phyloP scores from a whole-genome alignment of 2,113 vertebrate genomes.

The Limanda limanda region DNA sequence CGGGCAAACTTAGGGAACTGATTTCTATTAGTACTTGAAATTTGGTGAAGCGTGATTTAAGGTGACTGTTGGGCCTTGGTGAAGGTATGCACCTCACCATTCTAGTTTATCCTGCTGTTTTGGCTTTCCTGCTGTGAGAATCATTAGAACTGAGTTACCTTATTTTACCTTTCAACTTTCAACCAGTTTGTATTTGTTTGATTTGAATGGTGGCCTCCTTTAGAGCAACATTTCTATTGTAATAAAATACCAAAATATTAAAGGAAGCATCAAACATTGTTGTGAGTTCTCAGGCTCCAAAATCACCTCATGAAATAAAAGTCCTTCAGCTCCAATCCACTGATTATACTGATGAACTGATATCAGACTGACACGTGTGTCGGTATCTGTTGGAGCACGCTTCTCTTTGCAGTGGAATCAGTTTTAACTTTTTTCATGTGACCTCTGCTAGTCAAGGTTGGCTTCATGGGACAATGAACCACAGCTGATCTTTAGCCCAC shows the following conservation, averaged over 20 bases:
- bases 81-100: too few species aligned
- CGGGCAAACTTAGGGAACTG: too few species aligned
- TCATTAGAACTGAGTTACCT: neutral
- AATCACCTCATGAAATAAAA: too few species aligned
- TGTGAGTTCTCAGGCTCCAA: too few species aligned
- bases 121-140: too few species aligned
- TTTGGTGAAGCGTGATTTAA: too few species aligned
- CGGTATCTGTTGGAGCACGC: neutral
- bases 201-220: neutral
- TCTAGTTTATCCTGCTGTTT: too few species aligned
- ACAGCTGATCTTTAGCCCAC: neutral
- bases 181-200: neutral
- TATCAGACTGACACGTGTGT: neutral
- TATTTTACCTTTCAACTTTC: neutral
- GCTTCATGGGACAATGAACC: neutral
- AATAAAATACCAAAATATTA: neutral
- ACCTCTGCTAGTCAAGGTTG: conserved; percentile 28
- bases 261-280: neutral
- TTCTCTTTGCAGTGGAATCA: neutral
- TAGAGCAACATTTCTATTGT: too few species aligned
- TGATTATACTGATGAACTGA: neutral
- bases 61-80: too few species aligned
- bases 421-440: conserved; percentile 49
- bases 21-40: too few species aligned
- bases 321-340: too few species aligned